phyloP scores from a whole-genome alignment of 2,797 vertebrate genomes.

The Orestias chungarensis region DNA sequence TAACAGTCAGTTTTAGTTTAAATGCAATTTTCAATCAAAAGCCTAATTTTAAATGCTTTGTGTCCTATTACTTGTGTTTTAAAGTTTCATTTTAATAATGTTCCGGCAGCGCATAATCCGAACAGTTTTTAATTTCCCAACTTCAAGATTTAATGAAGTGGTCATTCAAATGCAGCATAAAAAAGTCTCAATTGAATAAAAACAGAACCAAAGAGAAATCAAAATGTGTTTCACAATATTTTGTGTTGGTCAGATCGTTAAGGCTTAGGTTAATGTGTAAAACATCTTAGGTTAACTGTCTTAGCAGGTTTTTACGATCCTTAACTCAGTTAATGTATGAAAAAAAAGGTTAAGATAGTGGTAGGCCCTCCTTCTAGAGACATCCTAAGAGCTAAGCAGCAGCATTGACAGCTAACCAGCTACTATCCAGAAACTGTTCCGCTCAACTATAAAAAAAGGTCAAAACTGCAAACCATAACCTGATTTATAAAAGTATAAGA shows the following conservation, averaged over 20 bases:
- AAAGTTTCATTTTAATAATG: too few species aligned
- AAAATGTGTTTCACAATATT: neutral
- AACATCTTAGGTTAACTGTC: slow-evolving; percentile 13
- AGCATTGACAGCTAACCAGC: neutral
- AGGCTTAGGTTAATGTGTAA: neutral
- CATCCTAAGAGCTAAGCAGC: neutral
- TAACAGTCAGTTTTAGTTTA: neutral
- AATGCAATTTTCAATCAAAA: neutral
- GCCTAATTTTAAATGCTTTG: neutral
- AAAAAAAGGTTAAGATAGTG: neutral
- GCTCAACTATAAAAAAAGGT: too few species aligned
- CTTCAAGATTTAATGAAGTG: neutral
- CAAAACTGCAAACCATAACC: neutral
- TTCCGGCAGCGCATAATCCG: neutral
- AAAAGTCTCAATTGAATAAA: neutral
- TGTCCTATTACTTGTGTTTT: neutral
- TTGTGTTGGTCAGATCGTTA: neutral
- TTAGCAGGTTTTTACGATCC: slow-evolving; percentile 5
- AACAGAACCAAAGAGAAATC: neutral
- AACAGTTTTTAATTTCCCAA: neutral
- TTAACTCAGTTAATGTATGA: neutral
- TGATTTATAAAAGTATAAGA: neutral
- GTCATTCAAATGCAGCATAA: neutral
- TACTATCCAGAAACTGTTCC: neutral
- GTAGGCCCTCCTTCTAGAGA: neutral